Evolutionary conservation across 2,888 invertebrate species (phyloP).

Genomic region (Oscheius sp.): DNA sequence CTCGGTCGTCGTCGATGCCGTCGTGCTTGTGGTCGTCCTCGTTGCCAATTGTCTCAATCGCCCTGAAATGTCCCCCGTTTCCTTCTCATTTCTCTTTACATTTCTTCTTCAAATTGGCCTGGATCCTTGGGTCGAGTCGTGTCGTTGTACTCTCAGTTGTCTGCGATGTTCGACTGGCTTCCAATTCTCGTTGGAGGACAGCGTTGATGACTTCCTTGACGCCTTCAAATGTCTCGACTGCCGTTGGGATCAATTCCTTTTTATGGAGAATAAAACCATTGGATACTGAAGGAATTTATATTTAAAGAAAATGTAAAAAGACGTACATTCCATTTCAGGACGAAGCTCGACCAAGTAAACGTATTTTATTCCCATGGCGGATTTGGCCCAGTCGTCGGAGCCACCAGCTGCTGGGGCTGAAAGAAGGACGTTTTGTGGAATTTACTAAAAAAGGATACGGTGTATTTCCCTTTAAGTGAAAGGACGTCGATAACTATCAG

Average conservation of each 20-base stretch:
- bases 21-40: conserved; percentile 4
- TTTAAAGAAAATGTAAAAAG: too few relatives aligned
- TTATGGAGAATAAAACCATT: conserved; percentile 72
- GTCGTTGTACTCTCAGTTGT: conserved; percentile 4
- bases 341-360: conserved; percentile 71
- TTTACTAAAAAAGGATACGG: too few relatives aligned
- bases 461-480: too few relatives aligned
- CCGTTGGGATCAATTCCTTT: conserved; percentile 70
- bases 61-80: conserved; percentile 5
- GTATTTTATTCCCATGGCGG: conserved; percentile 68
- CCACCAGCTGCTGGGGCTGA: conserved; percentile 69
- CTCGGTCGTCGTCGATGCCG: conserved; percentile 5
- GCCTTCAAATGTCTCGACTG: conserved; percentile 70
- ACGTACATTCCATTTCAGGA: conserved; percentile 67
- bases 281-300: conserved; percentile 58
- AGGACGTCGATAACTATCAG: not conserved
- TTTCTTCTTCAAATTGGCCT: conserved; percentile 50
- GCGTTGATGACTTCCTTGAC: conserved; percentile 69
- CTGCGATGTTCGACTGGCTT: conserved; percentile 15
- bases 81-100: conserved; percentile 3
- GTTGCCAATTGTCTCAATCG: conserved; percentile 27
- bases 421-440: too few relatives aligned
- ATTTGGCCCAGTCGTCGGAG: conserved; percentile 72
- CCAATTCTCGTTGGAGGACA: conserved; percentile 52
- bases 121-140: conserved; percentile 37